Evolutionary conservation across 1,140 invertebrate genomes (phyloP).

Genomic region (Nephotettix cincticeps): DNA sequence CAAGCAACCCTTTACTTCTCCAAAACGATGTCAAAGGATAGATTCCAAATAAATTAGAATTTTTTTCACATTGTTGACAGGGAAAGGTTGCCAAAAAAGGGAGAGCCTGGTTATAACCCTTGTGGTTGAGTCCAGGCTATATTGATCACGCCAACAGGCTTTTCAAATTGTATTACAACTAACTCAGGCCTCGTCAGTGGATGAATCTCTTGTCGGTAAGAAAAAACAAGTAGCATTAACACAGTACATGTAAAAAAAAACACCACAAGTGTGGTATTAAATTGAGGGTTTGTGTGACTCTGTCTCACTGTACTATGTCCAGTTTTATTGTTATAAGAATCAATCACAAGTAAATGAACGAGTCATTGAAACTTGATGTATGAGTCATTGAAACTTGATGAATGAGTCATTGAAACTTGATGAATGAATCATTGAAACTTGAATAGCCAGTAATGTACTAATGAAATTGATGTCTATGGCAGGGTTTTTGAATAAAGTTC

Average conservation of each 20-base stretch:
- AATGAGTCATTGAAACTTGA: too few relatives aligned
- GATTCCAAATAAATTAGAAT: slow-evolving; percentile 18
- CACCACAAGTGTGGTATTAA: slow-evolving; percentile 37
- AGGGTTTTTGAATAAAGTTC: slow-evolving; percentile 8
- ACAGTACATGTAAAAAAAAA: slow-evolving; percentile 42
- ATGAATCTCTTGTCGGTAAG: slow-evolving; percentile 40
- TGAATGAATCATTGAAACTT: too few relatives aligned
- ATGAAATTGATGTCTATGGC: background rate
- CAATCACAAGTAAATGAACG: background rate
- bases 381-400: too few relatives aligned
- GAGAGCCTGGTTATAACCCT: slow-evolving; percentile 39
- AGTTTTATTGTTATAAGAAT: slow-evolving; percentile 36
- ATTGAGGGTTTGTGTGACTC: slow-evolving; percentile 36
- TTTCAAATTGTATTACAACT: slow-evolving; percentile 39
- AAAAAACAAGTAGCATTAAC: slow-evolving; percentile 33
- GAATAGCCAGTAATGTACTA: slow-evolving; percentile 10
- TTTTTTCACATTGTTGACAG: slow-evolving; percentile 31
- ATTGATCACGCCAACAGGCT: slow-evolving; percentile 41
- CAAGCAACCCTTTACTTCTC: background rate
- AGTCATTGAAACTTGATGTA: slow-evolving; percentile 14
- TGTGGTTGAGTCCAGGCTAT: slow-evolving; percentile 38
- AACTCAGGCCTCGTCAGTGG: slow-evolving; percentile 38
- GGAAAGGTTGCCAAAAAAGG: slow-evolving; percentile 31
- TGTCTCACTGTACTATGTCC: slow-evolving; percentile 32
- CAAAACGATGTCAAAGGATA: background rate